Base-by-base conservation (phyloP, 2,888 invertebrate genomes). In the Esperia sulphurella region DNA sequence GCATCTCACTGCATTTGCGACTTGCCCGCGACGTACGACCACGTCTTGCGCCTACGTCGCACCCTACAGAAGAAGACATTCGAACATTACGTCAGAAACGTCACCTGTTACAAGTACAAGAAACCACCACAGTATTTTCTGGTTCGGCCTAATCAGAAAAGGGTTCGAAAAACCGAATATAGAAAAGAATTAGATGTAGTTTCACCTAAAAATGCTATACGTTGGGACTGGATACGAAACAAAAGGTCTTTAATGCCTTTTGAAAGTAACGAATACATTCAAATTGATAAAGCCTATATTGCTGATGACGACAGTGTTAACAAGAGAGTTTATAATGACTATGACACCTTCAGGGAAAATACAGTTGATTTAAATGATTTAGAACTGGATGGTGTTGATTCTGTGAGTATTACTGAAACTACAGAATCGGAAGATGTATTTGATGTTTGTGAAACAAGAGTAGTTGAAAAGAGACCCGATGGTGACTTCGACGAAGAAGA, bases 31-130 rank as follows among this genome's bases (percentile, higher is more conserved):
- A 79, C 79, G 0, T 53, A 55, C 41, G 50, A 63, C 3, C 61
- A 70, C 39, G 52, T 77, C 9, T 13, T 57, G 6, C 49, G 52
- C 0, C 43, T 60, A 0, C 60, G 65, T n/a, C 48, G 45, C 0
- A 47, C 41, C 2, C 14, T 74, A 40, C 21, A 58, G 0, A 31
- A 40, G 21, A 31, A 49, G 0, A 43, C 50, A 0, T 81, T 79
- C 43, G 70, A 75, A 45, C 46, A 43, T 3, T 63, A 63, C 45
- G 65, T 70, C 1, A 68, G 50, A 46, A 67, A 67, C 28, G 43
- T 79, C 7, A 56, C 58, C 0, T 82, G 81, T 35, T 57, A 58
- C 43, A 66, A 62, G 45, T 67, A 67, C 46, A 69, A 54, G 30
- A 53, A 43, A 7, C 33, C 53, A 0, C 71, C 72, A 2, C 10